Evolutionary conservation across 2,888 invertebrate species (phyloP), one percentile per base, ranked within the genome.

Genomic region (Nomada hirtipes): DNA sequence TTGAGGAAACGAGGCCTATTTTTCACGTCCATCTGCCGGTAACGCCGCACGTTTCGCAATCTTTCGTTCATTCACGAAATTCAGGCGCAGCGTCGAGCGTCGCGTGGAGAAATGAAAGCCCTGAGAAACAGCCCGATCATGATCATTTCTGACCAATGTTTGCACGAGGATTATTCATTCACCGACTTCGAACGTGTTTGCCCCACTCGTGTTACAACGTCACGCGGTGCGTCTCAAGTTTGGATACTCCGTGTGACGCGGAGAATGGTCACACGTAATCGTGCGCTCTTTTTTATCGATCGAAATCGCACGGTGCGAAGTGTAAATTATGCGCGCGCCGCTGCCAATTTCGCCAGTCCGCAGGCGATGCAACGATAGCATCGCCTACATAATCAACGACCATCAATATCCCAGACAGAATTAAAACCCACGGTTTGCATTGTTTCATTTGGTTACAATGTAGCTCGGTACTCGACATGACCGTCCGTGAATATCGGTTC

Each of bases 391-490:
- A 79, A 79, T 67, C 67, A 79, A 61, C 26, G 60, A 50, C 42
- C 79, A 71, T 79, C 71, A 44, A 79, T 79, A 79, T 71, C 65
- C 55, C 79, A 47, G 36, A 79, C 50, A 47, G 79, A 42, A 79
- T 79, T 70, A 60, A 70, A 61, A 47, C 79, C 79, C 79, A 70
- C 59, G 59, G 53, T 36, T 69, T 44, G 50, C 67, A 67, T 71
- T 78, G 79, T 79, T 71, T 53, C 79, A 79, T 79, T 79, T 79
- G 79, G 79, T 79, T 79, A 79, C 79, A 79, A 79, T 79, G 67
- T 79, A 61, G 26, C 55, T 15, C 15, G 64, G 36, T 53, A 29
- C 55, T 55, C 29, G 29, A 55, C 75, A 57, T 15, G 67, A 36
- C 23, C 60, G 71, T 50, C 53, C 60, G 70, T 71, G 79, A 79